phyloP scores from a whole-genome alignment of 2,113 vertebrate species.

The Etia nguti region DNA sequence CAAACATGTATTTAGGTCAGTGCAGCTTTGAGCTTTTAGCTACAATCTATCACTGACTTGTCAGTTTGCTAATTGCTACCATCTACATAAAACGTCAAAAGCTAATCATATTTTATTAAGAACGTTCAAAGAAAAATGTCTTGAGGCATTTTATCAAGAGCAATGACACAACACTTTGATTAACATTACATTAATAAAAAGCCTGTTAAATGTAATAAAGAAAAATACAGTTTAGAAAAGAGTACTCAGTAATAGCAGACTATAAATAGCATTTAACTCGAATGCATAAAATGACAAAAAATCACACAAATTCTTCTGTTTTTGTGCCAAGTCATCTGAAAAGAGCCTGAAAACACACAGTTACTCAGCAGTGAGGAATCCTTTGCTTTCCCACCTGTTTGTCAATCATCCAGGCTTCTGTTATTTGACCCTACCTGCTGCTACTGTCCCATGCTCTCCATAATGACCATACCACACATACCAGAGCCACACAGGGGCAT shows the following conservation, averaged over 20 bases:
- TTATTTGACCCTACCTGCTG: slow-evolving; percentile 51
- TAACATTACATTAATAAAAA: background rate
- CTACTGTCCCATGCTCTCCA: slow-evolving; percentile 34
- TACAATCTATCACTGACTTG: background rate
- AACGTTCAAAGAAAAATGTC: background rate
- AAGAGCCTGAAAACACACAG: background rate
- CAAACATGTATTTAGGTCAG: background rate
- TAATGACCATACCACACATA: slow-evolving; percentile 58
- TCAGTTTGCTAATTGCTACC: background rate
- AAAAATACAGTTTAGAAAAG: background rate
- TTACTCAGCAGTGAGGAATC: slow-evolving; percentile 30
- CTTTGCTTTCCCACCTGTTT: slow-evolving; percentile 43
- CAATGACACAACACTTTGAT: background rate
- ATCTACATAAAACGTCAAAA: background rate
- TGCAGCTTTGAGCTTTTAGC: background rate
- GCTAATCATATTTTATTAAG: background rate
- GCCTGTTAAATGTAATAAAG: background rate
- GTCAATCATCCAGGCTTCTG: slow-evolving; percentile 48
- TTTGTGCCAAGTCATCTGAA: background rate
- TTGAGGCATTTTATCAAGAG: background rate
- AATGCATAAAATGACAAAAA: background rate
- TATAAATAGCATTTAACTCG: background rate
- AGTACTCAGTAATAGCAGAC: background rate
- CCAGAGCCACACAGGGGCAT: slow-evolving; percentile 56
- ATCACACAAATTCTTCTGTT: background rate